phyloP scores from a whole-genome alignment of 2,113 vertebrate species.

The Myotis brandtii region DNA sequence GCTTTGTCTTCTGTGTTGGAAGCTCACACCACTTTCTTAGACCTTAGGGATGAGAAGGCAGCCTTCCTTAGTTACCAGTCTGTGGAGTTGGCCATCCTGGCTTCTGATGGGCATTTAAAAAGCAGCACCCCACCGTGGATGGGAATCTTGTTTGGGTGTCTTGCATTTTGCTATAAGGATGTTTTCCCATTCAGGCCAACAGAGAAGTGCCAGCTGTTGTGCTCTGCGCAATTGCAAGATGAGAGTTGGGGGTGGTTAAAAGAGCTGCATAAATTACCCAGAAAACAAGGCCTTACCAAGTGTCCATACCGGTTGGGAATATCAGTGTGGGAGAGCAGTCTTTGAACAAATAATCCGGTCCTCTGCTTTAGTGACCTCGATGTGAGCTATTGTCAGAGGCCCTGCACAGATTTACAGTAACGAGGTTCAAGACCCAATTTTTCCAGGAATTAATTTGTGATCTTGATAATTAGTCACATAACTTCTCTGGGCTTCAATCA shows the following conservation, averaged over 20 bases:
- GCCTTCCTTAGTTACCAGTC: background rate
- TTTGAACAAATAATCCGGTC: background rate
- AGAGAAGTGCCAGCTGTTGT: background rate
- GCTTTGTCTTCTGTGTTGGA: background rate
- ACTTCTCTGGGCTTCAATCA: background rate
- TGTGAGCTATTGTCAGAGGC: background rate
- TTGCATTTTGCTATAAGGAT: conserved; percentile 32
- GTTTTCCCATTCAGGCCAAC: conserved; percentile 7
- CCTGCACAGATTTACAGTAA: background rate
- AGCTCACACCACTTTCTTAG: background rate
- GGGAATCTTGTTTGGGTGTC: background rate
- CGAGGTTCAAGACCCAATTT: background rate
- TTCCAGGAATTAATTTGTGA: background rate
- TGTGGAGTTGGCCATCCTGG: background rate
- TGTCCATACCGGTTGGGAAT: background rate
- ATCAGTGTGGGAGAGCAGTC: background rate
- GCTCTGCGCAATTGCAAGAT: background rate
- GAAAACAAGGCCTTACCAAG: background rate
- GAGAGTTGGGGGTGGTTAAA: background rate
- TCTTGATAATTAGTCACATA: background rate
- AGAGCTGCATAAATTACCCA: background rate
- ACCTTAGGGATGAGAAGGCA: background rate
- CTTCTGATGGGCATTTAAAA: conserved; percentile 56
- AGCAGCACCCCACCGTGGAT: background rate
- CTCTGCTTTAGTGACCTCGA: background rate